Conservation (phyloP, 2,797 vertebrate species). For the Phoebastria nigripes region DNA sequence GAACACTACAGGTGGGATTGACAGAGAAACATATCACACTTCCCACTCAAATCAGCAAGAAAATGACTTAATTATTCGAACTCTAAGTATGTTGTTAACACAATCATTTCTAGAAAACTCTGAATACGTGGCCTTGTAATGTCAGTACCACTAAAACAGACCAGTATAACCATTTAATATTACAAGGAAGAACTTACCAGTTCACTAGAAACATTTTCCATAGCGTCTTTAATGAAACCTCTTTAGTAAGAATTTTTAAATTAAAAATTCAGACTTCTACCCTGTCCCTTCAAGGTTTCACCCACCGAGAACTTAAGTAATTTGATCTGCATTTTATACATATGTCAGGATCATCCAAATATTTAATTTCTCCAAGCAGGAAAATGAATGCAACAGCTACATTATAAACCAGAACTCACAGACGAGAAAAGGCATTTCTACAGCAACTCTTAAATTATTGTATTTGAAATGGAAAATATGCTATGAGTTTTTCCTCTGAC, state of each 20-base stretch:
- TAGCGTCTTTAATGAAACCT: not conserved
- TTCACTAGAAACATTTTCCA: not conserved
- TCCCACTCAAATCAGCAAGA: not conserved
- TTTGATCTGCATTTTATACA: not conserved
- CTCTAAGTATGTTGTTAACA: not conserved
- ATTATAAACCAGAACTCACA: not conserved
- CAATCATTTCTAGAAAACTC: not conserved
- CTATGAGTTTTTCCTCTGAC: not conserved
- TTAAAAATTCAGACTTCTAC: not conserved
- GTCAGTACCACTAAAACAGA: not conserved
- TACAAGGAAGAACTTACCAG: not conserved
- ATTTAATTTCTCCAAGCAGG: not conserved
- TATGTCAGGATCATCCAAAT: not conserved
- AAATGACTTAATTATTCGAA: not conserved
- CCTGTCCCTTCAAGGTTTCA: not conserved
- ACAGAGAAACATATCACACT: not conserved
- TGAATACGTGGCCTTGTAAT: not conserved
- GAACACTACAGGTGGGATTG: not conserved
- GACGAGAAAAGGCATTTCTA: not conserved
- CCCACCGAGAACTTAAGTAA: not conserved
- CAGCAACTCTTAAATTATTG: not conserved
- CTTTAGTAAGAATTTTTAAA: not conserved
- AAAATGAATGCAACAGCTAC: not conserved
- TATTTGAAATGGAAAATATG: not conserved
- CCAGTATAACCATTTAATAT: not conserved